Evolutionary conservation across 1,140 invertebrate genomes (phyloP).

Genomic region (Branchinecta lindahli): DNA sequence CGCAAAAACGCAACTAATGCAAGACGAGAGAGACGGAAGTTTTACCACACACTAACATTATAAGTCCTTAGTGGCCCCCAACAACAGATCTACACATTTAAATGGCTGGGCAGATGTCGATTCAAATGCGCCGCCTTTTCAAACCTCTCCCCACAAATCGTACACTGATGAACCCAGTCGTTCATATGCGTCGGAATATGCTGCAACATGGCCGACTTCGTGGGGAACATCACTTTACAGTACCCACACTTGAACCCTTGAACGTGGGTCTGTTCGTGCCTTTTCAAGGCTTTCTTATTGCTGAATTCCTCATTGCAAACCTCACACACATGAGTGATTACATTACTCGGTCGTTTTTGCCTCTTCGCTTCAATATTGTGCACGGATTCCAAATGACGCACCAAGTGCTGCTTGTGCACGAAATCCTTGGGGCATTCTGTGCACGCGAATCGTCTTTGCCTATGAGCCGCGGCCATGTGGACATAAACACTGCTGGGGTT

Average conservation of each 20-base stretch:
- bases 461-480: background rate
- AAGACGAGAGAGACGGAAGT: too few relatives aligned
- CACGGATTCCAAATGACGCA: background rate
- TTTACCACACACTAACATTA: too few relatives aligned
- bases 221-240: background rate
- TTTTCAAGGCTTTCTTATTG: background rate
- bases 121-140: constrained; percentile 6
- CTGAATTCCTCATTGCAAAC: background rate
- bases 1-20: too few relatives aligned
- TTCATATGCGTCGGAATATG: constrained; percentile 2
- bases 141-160: constrained; percentile 2
- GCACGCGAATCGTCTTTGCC: background rate
- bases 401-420: background rate
- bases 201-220: background rate
- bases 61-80: too few relatives aligned
- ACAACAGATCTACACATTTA: background rate
- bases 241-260: background rate
- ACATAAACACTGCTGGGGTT: background rate
- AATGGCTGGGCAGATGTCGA: background rate
- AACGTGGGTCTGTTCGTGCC: background rate
- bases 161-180: constrained; percentile 8
- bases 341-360: background rate
- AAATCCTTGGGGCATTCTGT: background rate
- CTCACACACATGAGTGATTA: background rate
- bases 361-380: background rate